phyloP scores from a whole-genome alignment of 2,888 invertebrate genomes.

The Chalcosyrphus nemorum region DNA sequence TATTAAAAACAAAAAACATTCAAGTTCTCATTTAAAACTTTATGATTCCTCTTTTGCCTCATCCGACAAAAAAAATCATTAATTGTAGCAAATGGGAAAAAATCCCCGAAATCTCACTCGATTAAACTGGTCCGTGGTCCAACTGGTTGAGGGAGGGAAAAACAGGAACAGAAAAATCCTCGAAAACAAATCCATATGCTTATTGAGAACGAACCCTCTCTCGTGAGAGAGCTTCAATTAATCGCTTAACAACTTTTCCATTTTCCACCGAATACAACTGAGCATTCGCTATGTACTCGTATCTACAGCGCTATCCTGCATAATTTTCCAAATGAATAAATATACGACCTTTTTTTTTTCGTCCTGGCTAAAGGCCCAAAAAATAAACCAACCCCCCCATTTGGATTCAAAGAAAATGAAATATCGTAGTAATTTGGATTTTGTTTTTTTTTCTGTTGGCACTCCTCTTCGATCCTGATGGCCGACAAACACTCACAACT shows the following conservation, averaged over 20 bases:
- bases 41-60: slow-evolving; percentile 6
- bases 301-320: slow-evolving; percentile 65
- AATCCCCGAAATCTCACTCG: slow-evolving; percentile 39
- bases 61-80: slow-evolving; percentile 44
- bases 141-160: not conserved
- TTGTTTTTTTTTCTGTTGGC: not conserved
- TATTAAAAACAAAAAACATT: not conserved
- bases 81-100: slow-evolving; percentile 38
- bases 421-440: slow-evolving; percentile 68
- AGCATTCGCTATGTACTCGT: slow-evolving; percentile 33
- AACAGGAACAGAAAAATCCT: not conserved
- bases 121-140: slow-evolving; percentile 18
- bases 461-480: not conserved
- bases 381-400: slow-evolving; percentile 32
- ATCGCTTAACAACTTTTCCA: slow-evolving; percentile 69
- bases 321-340: slow-evolving; percentile 72
- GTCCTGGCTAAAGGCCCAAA: not conserved
- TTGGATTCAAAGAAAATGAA: slow-evolving; percentile 68
- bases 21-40: slow-evolving; percentile 29
- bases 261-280: slow-evolving; percentile 40
- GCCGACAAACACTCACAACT: slow-evolving; percentile 8
- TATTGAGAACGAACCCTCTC: slow-evolving; percentile 48
- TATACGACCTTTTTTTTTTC: slow-evolving; percentile 57
- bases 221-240: slow-evolving; percentile 67
- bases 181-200: slow-evolving; percentile 62